phyloP scores from a whole-genome alignment of 2,113 vertebrate genomes.

The Protobothrops flavoviridis region DNA sequence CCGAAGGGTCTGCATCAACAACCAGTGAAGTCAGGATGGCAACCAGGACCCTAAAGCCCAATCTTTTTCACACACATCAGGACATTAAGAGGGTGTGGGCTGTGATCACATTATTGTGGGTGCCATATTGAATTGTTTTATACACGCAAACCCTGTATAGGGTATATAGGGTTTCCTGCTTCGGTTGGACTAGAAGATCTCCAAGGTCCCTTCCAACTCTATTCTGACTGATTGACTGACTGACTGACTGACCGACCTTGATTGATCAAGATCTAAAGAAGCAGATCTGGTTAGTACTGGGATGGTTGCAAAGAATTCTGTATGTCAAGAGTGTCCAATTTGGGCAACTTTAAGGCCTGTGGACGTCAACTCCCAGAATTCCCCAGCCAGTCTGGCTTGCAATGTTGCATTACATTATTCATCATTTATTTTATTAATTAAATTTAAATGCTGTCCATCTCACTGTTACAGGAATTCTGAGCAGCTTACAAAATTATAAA shows the following conservation, averaged over 20 bases:
- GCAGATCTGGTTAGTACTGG: neutral
- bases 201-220: too few species aligned
- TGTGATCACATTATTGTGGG: neutral
- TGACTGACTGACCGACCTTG: neutral
- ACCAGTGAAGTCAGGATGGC: neutral
- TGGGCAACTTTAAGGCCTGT: neutral
- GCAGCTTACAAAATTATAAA: too few species aligned
- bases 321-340: neutral
- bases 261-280: neutral
- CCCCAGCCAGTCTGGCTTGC: too few species aligned
- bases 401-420: too few species aligned
- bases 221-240: too few species aligned
- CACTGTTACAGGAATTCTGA: too few species aligned
- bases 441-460: too few species aligned
- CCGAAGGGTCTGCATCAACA: neutral
- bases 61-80: neutral
- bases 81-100: neutral
- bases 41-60: neutral
- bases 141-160: neutral
- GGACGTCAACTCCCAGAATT: too few species aligned
- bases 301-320: neutral
- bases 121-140: neutral
- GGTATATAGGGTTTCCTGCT: too few species aligned
- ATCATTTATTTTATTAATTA: too few species aligned
- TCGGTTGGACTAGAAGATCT: too few species aligned